Conservation (phyloP, 2,797 vertebrate genomes). For the Enteromius viviparus region DNA sequence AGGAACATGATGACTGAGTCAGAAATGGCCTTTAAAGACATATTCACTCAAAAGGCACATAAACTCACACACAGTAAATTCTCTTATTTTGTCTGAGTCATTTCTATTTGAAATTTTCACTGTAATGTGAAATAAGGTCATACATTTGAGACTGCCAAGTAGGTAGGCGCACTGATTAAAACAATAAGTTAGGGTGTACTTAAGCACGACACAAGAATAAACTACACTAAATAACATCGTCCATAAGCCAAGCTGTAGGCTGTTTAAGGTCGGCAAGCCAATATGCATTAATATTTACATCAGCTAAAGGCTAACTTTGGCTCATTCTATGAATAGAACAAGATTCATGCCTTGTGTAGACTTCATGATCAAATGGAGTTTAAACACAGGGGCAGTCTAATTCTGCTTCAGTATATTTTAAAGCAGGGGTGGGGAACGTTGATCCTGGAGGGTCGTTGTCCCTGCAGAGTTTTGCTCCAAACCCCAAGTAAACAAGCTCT, state of each 20-base stretch:
- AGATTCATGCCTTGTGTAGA: background rate
- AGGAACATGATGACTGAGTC: slow-evolving; percentile 35
- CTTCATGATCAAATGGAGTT: background rate
- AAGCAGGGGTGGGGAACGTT: too few species aligned
- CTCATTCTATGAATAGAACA: background rate
- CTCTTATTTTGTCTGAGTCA: background rate
- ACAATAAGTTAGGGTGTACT: background rate
- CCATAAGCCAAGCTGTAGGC: background rate
- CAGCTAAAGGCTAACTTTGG: background rate
- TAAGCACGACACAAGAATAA: background rate
- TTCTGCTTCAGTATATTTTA: background rate
- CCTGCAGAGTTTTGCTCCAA: background rate
- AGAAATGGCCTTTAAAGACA: slow-evolving; percentile 38
- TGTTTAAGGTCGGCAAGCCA: background rate
- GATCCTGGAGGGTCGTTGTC: too few species aligned
- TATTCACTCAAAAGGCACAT: slow-evolving; percentile 31
- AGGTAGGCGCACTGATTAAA: slow-evolving; percentile 12
- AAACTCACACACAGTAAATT: slow-evolving; percentile 2
- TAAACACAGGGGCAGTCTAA: background rate
- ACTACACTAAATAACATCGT: background rate
- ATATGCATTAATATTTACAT: background rate
- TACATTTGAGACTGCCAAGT: background rate
- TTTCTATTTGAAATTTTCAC: background rate
- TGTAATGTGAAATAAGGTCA: background rate
- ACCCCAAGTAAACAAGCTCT: too few species aligned